Evolutionary conservation across 2,888 invertebrate species (phyloP).

Genomic region (Acleris holmiana): DNA sequence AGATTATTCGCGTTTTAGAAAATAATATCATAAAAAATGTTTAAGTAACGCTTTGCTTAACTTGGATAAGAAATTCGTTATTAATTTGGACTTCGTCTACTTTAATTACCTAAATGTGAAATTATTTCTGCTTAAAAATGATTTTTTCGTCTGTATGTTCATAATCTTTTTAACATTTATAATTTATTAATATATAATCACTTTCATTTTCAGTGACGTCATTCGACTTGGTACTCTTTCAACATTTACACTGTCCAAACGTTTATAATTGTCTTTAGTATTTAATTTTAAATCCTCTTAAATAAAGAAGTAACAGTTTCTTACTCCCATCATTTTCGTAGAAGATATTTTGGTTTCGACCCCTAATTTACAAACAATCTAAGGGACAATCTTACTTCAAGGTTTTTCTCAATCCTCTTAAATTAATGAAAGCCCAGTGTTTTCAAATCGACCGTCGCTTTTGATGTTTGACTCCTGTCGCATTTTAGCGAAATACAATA

Average conservation of each 20-base stretch:
- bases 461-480: conserved; percentile 7
- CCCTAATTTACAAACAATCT: conserved; percentile 9
- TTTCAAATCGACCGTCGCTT: conserved; percentile 10
- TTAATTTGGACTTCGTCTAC: background rate
- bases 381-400: conserved; percentile 15
- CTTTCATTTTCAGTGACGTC: too few species aligned
- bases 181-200: too few species aligned
- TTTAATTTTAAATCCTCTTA: too few species aligned
- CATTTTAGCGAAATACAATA: conserved; percentile 4
- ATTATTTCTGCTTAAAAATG: too few species aligned
- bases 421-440: conserved; percentile 23
- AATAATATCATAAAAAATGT: conserved; percentile 28
- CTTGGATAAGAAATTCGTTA: background rate
- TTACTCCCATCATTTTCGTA: background rate
- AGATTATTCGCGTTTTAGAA: conserved; percentile 36
- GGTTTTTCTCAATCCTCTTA: conserved; percentile 21
- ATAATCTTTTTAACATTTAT: too few species aligned
- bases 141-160: too few species aligned
- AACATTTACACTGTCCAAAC: too few species aligned
- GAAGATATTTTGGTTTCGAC: conserved; percentile 1
- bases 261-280: too few species aligned
- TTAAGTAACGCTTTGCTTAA: background rate
- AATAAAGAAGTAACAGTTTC: background rate
- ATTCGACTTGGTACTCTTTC: too few species aligned
- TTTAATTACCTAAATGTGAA: too few species aligned